These are phyloP conservation scores for Toxotes lorentzi DNA, from an alignment of 2,797 vertebrate species.

Conservation along the genomic window DNA sequence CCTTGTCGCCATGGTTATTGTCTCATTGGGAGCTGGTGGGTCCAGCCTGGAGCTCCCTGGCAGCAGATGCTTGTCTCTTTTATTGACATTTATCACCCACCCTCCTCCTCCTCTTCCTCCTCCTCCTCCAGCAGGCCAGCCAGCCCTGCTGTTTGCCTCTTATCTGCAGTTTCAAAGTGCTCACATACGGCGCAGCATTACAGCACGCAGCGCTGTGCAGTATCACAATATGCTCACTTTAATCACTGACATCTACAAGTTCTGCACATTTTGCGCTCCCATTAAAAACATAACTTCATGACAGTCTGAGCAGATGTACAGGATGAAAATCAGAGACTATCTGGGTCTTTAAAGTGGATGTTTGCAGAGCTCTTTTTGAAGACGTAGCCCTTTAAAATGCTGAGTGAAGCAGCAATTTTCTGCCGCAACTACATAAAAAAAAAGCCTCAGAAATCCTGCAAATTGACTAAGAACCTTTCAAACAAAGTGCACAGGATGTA, in stretches of 20 bases:
- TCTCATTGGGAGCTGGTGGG: slow-evolving; percentile 32
- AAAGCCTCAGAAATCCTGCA: slow-evolving; percentile 1
- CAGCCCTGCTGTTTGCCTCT: slow-evolving; percentile 48
- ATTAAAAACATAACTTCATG: slow-evolving; percentile 14
- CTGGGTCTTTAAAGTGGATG: slow-evolving; percentile 2
- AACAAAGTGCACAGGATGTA: neutral
- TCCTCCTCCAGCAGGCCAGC: slow-evolving; percentile 24
- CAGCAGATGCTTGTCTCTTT: slow-evolving; percentile 55
- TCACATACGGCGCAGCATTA: slow-evolving; percentile 39
- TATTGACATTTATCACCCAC: slow-evolving; percentile 68
- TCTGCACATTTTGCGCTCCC: slow-evolving; percentile 28
- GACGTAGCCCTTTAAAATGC: slow-evolving; percentile 4
- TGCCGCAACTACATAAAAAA: slow-evolving; percentile 7
- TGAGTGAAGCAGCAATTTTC: slow-evolving; percentile 12
- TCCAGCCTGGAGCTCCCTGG: slow-evolving; percentile 50
- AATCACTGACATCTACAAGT: slow-evolving; percentile 47
- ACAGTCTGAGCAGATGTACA: slow-evolving; percentile 22
- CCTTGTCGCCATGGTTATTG: slow-evolving; percentile 70
- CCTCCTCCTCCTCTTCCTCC: neutral
- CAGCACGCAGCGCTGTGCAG: slow-evolving; percentile 22
- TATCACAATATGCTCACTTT: slow-evolving; percentile 16
- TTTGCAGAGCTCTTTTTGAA: slow-evolving; percentile 17
- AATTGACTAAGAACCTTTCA: neutral
- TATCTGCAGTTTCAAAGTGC: slow-evolving; percentile 67
- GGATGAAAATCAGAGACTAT: slow-evolving; percentile 10